Conservation (phyloP, 2,888 invertebrate species). For the Nesidiocoris tenuis region DNA sequence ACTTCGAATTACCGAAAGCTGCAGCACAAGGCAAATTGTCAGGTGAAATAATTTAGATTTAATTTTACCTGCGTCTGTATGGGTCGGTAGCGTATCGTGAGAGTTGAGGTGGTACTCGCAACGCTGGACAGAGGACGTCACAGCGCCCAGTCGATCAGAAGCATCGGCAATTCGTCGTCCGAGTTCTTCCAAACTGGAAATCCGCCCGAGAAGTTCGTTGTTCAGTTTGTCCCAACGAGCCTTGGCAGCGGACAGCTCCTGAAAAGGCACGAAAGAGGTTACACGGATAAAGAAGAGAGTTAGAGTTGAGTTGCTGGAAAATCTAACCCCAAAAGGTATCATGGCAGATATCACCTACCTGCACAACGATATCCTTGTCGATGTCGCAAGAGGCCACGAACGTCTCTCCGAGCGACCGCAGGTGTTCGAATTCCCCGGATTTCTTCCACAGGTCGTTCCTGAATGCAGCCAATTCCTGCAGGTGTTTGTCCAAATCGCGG, state of each 20-base stretch:
- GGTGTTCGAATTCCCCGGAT: constrained; percentile 89
- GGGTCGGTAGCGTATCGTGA: constrained; percentile 63
- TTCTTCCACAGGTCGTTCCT: constrained; percentile 89
- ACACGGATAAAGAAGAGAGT: no score
- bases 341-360: constrained; percentile 52
- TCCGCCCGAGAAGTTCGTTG: constrained; percentile 72
- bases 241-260: constrained; percentile 74
- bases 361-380: constrained; percentile 85
- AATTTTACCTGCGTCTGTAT: constrained; percentile 41
- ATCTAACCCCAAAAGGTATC: no score
- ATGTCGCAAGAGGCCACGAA: constrained; percentile 85
- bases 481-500: constrained; percentile 81
- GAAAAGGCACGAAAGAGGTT: no score
- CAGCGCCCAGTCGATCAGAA: constrained; percentile 77
- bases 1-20: no score
- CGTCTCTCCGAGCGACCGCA: constrained; percentile 69
- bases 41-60: no score
- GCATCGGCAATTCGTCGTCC: constrained; percentile 80
- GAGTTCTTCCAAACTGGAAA: constrained; percentile 80
- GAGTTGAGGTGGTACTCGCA: constrained; percentile 83
- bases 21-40: no score
- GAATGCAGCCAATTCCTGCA: constrained; percentile 83
- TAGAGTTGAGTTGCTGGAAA: no score
- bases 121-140: constrained; percentile 80
- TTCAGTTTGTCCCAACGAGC: constrained; percentile 89